A percentile compares a stretch with the other conserved stretches of the same genome.
These are phyloP conservation scores for Synergus laeviventris DNA, from an alignment of 2,888 invertebrate genomes.

Conservation along the genomic window DNA sequence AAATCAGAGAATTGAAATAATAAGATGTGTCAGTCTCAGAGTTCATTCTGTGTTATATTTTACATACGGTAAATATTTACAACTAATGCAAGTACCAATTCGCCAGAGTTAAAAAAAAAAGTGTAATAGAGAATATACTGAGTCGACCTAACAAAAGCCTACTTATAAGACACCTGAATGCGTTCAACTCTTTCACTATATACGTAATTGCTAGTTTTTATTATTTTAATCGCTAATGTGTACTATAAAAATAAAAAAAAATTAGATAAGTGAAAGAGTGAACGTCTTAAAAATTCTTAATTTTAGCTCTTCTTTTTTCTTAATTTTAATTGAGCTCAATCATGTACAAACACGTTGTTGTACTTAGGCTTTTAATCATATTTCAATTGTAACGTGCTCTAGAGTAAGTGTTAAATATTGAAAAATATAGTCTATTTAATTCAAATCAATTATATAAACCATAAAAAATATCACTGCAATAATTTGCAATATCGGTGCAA, in stretches of 20 bases:
- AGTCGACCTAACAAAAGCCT: background rate
- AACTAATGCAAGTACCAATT: background rate
- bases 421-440: conserved; percentile 32
- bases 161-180: background rate
- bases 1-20: conserved; percentile 12
- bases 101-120: background rate
- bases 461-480: background rate
- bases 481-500: background rate
- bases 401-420: conserved; percentile 28
- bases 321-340: conserved; percentile 36
- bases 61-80: conserved; percentile 34
- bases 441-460: background rate
- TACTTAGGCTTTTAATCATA: conserved; percentile 30
- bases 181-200: background rate
- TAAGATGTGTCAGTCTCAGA: conserved; percentile 27
- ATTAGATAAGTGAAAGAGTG: background rate
- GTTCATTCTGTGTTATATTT: conserved; percentile 22
- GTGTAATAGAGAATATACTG: conserved; percentile 3
- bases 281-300: background rate
- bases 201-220: conserved; percentile 9
- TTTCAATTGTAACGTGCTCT: background rate
- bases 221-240: background rate
- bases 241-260: background rate
- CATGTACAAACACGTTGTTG: conserved; percentile 30
- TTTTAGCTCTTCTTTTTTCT: conserved; percentile 19